Percentiles rank a stretch among this genome's conserved stretches.
Conservation (phyloP, 1,140 invertebrate genomes). For the Tachypleus tridentatus region DNA sequence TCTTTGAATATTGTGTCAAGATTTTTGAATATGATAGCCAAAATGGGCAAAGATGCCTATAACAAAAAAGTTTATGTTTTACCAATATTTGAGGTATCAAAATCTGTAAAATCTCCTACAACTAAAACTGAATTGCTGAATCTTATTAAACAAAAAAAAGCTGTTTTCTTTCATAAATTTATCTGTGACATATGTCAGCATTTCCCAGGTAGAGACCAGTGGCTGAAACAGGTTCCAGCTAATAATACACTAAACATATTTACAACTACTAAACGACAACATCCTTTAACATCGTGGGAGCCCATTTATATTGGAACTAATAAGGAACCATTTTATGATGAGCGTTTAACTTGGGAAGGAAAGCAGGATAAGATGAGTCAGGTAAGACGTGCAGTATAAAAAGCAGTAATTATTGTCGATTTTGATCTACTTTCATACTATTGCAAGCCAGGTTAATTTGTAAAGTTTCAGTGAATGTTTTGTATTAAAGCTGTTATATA, state of each 20-base stretch:
- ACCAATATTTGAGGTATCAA: slow-evolving; percentile 64
- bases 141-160: slow-evolving; percentile 37
- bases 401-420: too few relatives aligned
- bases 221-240: slow-evolving; percentile 46
- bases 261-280: slow-evolving; percentile 65
- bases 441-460: too few relatives aligned
- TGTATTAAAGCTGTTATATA: too few relatives aligned
- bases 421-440: too few relatives aligned
- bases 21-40: slow-evolving; percentile 14
- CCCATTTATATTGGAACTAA: slow-evolving; percentile 68
- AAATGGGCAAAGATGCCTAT: neutral
- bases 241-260: slow-evolving; percentile 54
- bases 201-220: slow-evolving; percentile 57
- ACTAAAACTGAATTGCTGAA: slow-evolving; percentile 54
- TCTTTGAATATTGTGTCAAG: slow-evolving; percentile 23
- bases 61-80: slow-evolving; percentile 52
- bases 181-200: slow-evolving; percentile 77
- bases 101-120: slow-evolving; percentile 49
- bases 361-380: slow-evolving; percentile 78
- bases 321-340: slow-evolving; percentile 63
- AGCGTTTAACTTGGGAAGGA: slow-evolving; percentile 67
- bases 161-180: slow-evolving; percentile 82
- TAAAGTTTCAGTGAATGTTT: too few relatives aligned
- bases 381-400: slow-evolving; percentile 36
- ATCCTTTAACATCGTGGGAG: slow-evolving; percentile 66